Evolutionary conservation across 1,140 invertebrate genomes (phyloP), one percentile per base, ranked within the genome.

Genomic region (Eulimnadia texana): DNA sequence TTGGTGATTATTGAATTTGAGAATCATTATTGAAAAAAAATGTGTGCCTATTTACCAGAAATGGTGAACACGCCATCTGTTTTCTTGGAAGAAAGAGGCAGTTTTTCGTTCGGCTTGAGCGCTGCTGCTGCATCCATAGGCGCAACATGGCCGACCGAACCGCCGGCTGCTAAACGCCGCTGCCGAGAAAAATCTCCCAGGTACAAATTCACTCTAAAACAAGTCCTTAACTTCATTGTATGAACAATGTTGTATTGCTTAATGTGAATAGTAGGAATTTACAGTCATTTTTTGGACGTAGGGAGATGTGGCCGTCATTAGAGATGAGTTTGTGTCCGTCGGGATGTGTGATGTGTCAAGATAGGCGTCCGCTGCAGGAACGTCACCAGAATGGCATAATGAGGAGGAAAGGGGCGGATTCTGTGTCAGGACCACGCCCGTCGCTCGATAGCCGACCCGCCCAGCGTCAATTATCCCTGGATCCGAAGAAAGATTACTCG

Each of bases 401-500:
- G 10, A 23, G 20, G 50, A 20, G 11, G 20, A 54, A 54, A 54
- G 24, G 23, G 20, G 20, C 22, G 19, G 52, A 54, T 54, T 3
- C 11, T 47, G 42, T 47, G 11, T 47, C 42, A n/a, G 42, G 11
- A n/a, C 42, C 50, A 19, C 50, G 23, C 23, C 50, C n/a, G 50
- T 11, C 23, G 50, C 10, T 19, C 10, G 22, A 57, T 2, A n/a
- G n/a, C 55, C 25, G 22, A 2, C 33, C 33, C 33, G 33, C 33
- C 33, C 33, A 42, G 33, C 33, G 33, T 42, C 33, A 42, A 42
- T 52, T 50, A 50, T 47, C 56, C 16, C 19, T 61, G 10, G 57
- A 60, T 50, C 62, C 57, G 16, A 33, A 33, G 27, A 63, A 63
- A 73, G 84, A 88, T 72, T 88, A 85, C 74, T 83, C 80, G 68